A percentile compares a stretch with the other conserved stretches of the same genome.
Evolutionary conservation across 1,140 invertebrate genomes (phyloP).

Genomic region (Drosophila lowei): DNA sequence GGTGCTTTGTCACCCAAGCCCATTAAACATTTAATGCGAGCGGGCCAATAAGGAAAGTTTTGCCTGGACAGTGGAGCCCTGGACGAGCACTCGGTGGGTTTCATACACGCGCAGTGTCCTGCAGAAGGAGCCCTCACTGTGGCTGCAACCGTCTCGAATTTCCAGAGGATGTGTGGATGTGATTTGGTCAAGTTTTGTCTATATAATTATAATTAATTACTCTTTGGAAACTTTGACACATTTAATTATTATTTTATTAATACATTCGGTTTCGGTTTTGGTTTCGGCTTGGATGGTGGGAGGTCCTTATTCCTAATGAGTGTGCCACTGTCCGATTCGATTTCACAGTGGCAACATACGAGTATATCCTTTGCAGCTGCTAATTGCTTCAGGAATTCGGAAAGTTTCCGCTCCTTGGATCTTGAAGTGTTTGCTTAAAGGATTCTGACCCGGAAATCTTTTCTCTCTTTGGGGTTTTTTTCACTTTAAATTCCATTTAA

Average conservation of each 20-base stretch:
- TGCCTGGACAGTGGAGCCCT: constrained; percentile 30
- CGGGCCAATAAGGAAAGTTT: constrained; percentile 57
- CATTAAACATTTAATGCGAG: constrained; percentile 61
- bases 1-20: constrained; percentile 51
- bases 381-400: constrained; percentile 20
- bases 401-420: constrained; percentile 6
- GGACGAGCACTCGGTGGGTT: background rate
- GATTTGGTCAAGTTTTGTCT: constrained; percentile 35
- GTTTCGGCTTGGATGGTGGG: background rate
- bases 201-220: constrained; percentile 79
- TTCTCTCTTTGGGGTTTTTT: background rate
- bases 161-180: background rate
- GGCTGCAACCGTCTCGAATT: background rate
- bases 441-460: constrained; percentile 20
- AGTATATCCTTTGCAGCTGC: constrained; percentile 2
- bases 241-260: constrained; percentile 79
- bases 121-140: background rate
- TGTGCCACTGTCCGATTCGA: constrained; percentile 19
- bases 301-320: constrained; percentile 20
- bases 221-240: constrained; percentile 73
- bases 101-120: too few relatives aligned
- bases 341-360: constrained; percentile 17
- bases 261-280: background rate
- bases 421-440: constrained; percentile 12
- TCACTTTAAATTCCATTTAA: constrained; percentile 53